phyloP scores from a whole-genome alignment of 2,113 vertebrate genomes.

The Macquaria australasica region DNA sequence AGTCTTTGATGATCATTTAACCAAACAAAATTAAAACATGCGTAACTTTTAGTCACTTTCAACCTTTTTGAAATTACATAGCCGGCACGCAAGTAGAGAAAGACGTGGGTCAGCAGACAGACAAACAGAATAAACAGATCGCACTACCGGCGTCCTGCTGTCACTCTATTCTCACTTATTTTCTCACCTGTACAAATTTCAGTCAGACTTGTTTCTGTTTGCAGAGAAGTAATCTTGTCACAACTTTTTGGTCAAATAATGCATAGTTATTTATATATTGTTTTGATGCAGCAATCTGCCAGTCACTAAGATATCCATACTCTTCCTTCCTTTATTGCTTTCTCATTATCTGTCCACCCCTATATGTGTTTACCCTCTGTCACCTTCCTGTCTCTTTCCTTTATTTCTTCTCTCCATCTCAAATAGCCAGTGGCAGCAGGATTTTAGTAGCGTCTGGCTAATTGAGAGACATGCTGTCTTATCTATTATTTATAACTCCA shows the following conservation, averaged over 20 bases:
- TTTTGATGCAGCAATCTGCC: slow-evolving; percentile 19
- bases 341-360: slow-evolving; percentile 17
- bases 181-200: slow-evolving; percentile 9
- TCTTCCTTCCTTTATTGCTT: slow-evolving; percentile 7
- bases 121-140: neutral
- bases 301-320: slow-evolving; percentile 2
- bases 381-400: neutral
- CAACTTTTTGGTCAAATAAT: slow-evolving; percentile 26
- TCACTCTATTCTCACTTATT: slow-evolving; percentile 1
- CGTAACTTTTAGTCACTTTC: neutral
- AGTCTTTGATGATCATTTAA: neutral
- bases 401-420: slow-evolving; percentile 5
- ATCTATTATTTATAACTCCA: slow-evolving; percentile 38
- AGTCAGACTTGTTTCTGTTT: slow-evolving; percentile 16
- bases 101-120: neutral
- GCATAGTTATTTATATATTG: neutral
- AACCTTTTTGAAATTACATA: neutral
- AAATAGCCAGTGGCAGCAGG: slow-evolving; percentile 16
- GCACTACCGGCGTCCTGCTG: neutral
- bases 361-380: slow-evolving; percentile 1
- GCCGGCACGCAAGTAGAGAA: neutral
- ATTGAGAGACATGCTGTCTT: slow-evolving; percentile 28
- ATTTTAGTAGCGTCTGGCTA: slow-evolving; percentile 26
- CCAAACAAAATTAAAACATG: neutral
- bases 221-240: neutral